These are phyloP conservation scores for Xylota segnis DNA, from an alignment of 2,888 invertebrate genomes.

Conservation along the genomic window DNA sequence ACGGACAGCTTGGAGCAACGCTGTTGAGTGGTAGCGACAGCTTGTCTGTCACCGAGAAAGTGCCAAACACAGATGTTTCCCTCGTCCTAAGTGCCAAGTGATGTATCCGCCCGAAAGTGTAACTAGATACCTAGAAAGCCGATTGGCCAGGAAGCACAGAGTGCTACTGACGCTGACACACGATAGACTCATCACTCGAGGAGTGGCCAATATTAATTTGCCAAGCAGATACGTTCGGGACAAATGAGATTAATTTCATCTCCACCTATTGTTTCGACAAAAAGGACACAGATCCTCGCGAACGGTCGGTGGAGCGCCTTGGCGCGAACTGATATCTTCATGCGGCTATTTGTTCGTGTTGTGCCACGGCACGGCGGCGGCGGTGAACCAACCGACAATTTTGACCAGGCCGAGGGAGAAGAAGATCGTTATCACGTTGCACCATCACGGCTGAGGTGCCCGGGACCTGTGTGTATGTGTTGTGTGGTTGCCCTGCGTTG, in stretches of 20 bases:
- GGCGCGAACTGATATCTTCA: constrained; percentile 70
- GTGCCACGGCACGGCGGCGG: constrained; percentile 21
- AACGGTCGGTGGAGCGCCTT: constrained; percentile 34
- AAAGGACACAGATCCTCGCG: constrained; percentile 35
- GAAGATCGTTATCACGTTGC: constrained; percentile 71
- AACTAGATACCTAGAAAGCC: constrained; percentile 25
- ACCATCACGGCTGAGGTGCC: constrained; percentile 48
- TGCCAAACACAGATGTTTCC: constrained; percentile 67
- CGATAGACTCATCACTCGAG: constrained; percentile 65
- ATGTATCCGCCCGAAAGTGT: constrained; percentile 55
- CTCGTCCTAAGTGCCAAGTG: constrained; percentile 56
- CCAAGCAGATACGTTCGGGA: constrained; percentile 58
- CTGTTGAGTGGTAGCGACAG: constrained; percentile 71
- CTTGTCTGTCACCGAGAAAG: constrained; percentile 73
- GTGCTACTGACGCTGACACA: neutral
- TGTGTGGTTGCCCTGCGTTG: constrained; percentile 26
- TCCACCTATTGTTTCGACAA: constrained; percentile 68
- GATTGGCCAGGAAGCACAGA: neutral
- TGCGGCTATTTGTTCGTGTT: constrained; percentile 60
- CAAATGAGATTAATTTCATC: constrained; percentile 77
- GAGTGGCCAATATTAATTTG: constrained; percentile 71
- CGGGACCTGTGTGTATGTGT: constrained; percentile 3
- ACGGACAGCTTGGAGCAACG: constrained; percentile 21
- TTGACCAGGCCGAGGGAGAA: constrained; percentile 67
- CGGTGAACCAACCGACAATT: constrained; percentile 50